These are phyloP conservation scores for Orycteropus afer DNA, from an alignment of 2,113 vertebrate species.

Conservation along the genomic window DNA sequence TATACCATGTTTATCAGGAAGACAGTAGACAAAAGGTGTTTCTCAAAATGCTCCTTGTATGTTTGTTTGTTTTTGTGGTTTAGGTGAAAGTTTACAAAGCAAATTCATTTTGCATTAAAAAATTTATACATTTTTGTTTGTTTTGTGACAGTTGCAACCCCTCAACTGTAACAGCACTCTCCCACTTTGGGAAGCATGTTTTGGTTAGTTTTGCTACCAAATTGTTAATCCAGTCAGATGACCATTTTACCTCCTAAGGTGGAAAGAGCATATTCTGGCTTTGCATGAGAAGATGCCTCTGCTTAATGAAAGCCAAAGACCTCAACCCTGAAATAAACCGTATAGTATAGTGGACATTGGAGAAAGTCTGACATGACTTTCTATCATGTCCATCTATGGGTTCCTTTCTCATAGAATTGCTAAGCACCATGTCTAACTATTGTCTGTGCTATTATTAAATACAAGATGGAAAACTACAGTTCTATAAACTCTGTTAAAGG, in stretches of 20 bases:
- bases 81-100: no score
- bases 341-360: not conserved
- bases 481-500: conserved; percentile 2
- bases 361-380: not conserved
- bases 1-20: not conserved
- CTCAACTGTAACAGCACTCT: no score
- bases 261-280: not conserved
- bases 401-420: not conserved
- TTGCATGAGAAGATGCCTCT: not conserved
- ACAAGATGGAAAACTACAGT: not conserved
- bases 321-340: not conserved
- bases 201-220: not conserved
- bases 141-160: no score
- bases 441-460: not conserved
- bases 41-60: not conserved
- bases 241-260: not conserved
- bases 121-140: no score
- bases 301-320: not conserved
- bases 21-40: conserved; percentile 3
- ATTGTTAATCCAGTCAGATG: not conserved
- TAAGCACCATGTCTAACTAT: not conserved
- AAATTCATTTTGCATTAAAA: no score
- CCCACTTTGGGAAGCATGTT: not conserved
- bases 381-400: no score
- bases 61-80: no score